Evolutionary conservation across 2,797 vertebrate species (phyloP).

Genomic region (Enoplosus armatus): DNA sequence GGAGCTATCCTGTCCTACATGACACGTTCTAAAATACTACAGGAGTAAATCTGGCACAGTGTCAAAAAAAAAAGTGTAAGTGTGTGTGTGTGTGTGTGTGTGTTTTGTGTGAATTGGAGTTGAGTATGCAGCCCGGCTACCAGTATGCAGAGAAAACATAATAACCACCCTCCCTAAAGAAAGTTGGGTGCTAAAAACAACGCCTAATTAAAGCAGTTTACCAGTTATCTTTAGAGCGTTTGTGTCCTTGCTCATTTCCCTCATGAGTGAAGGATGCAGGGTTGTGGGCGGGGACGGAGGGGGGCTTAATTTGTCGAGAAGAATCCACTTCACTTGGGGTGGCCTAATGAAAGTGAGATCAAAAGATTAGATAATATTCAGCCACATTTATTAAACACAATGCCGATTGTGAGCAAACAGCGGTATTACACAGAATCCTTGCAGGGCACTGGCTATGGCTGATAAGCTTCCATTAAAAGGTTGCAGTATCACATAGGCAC

Average conservation of each 20-base stretch:
- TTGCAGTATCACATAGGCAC: constrained; percentile 53
- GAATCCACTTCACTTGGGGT: constrained; percentile 68
- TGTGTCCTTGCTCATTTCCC: constrained; percentile 76
- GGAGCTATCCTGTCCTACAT: constrained; percentile 67
- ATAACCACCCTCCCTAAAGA: constrained; percentile 52
- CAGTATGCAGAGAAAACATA: constrained; percentile 26
- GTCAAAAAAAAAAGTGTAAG: constrained; percentile 19
- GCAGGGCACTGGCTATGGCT: constrained; percentile 52
- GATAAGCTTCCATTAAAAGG: constrained; percentile 69
- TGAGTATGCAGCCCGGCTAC: constrained; percentile 35
- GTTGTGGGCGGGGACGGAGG: constrained; percentile 47
- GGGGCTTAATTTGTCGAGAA: constrained; percentile 71
- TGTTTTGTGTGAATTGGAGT: constrained; percentile 31
- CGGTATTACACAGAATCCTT: constrained; percentile 67
- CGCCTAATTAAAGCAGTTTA: constrained; percentile 79
- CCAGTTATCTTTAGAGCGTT: constrained; percentile 73
- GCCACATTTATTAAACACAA: constrained; percentile 80
- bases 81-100: constrained; percentile 5
- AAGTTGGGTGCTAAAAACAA: constrained; percentile 68
- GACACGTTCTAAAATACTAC: constrained; percentile 73
- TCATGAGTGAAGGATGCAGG: constrained; percentile 62
- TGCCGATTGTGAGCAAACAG: constrained; percentile 77
- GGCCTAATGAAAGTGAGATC: constrained; percentile 82
- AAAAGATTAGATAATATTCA: constrained; percentile 83
- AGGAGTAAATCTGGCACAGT: constrained; percentile 73